Base-by-base conservation (phyloP, 2,113 vertebrate genomes). In the Danionella cerebrum region DNA sequence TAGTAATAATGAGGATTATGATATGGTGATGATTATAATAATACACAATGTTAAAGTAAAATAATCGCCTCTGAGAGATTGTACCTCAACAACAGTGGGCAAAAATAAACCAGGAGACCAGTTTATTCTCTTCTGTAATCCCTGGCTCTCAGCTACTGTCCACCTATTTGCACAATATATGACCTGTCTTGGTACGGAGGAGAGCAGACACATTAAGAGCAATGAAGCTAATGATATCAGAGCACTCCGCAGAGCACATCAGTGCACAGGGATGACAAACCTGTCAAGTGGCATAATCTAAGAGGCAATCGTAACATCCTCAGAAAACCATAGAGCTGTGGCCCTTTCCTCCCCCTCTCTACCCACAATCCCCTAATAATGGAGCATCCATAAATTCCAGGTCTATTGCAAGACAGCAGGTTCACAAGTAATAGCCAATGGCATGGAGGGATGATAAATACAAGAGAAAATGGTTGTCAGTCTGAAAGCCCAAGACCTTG, bases 211-310 rank as follows among this genome's bases (percentile, higher is more conserved):
- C 94, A 95, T 96, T 94, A 97, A 91, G 88, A 92, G 83, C 91
- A 94, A 94, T 93, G 94, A 90, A 91, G 91, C 93, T 95, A 96
- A 97, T 94, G 92, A 93, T 94, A 94, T 94, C 92, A 91, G 89
- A 94, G 91, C 91, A 90, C 93, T 94, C 92, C 89, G 88, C 87
- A 91, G 91, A 91, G 90, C 91, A 92, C 79, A 82, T 80, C 91
- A 89, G 88, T 90, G 90, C 89, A 88, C 89, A 89, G 89, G 84
- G 89, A 93, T 93, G 93, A 96, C 91, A 92, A 93, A 94, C 88
- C 91, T 96, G 92, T 95, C 93, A 95, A 76, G 88, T 88, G 86
- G 84, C 82, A 89, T 95, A 94, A 96, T 94, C 91, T 92, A 94
- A 85, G 89, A 90, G 88, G 88, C 86, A 85, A 91, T 93, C 85